phyloP scores from a whole-genome alignment of 2,888 invertebrate species.

The Eupithecia tripunctaria region DNA sequence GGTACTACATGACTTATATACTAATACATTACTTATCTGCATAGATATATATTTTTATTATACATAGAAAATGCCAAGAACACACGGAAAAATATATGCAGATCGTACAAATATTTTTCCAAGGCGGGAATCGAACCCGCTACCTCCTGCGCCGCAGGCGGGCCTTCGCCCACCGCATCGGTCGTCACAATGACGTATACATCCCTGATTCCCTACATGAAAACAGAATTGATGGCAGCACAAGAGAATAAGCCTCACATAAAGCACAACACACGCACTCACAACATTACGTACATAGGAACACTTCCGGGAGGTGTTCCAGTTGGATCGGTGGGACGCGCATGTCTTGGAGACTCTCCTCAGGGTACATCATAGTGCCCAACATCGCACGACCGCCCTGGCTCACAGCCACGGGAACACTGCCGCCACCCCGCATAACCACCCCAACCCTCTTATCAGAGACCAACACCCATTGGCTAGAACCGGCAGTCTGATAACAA shows the following conservation, averaged over 20 bases:
- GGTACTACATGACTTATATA: too few relatives aligned
- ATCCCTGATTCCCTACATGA: background rate
- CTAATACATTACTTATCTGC: too few relatives aligned
- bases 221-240: background rate
- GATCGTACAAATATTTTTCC: too few relatives aligned
- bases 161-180: too few relatives aligned
- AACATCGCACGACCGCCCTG: slow-evolving; percentile 73
- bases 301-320: slow-evolving; percentile 89
- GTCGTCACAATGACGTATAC: background rate
- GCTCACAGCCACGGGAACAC: slow-evolving; percentile 70
- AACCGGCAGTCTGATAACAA: slow-evolving; percentile 70
- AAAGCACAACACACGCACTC: slow-evolving; percentile 43
- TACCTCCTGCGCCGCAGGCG: too few relatives aligned
- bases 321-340: slow-evolving; percentile 90
- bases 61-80: too few relatives aligned
- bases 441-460: slow-evolving; percentile 81
- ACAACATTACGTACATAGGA: slow-evolving; percentile 86
- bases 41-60: too few relatives aligned
- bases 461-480: slow-evolving; percentile 68
- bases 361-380: slow-evolving; percentile 83
- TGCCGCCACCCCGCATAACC: slow-evolving; percentile 72
- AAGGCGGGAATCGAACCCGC: too few relatives aligned
- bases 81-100: too few relatives aligned
- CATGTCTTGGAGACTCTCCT: slow-evolving; percentile 81
- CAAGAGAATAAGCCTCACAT: slow-evolving; percentile 17